Percentiles rank a stretch among this genome's conserved stretches.
Conservation (phyloP, 2,888 invertebrate genomes). For the Schrankia costaestrigalis region DNA sequence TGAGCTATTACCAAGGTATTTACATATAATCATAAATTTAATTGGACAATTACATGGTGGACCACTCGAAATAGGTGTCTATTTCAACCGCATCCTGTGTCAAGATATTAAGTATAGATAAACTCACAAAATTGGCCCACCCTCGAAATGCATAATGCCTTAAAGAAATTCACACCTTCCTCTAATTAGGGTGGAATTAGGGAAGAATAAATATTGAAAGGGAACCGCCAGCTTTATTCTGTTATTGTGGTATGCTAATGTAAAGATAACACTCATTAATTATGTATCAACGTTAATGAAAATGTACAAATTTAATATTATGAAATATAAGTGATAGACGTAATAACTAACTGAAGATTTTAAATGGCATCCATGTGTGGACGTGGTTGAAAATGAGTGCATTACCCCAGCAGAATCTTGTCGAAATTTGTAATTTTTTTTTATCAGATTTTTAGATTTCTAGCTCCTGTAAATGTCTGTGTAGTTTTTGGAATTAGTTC, state of each 20-base stretch:
- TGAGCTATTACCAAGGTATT: conserved; percentile 48
- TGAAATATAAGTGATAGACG: no score
- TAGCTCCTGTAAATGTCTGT: no score
- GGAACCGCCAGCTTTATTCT: conserved; percentile 46
- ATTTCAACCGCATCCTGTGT: conserved; percentile 64
- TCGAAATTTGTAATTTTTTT: no score
- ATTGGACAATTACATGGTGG: conserved; percentile 76
- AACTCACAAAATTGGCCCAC: conserved; percentile 58
- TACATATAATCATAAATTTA: conserved; percentile 73
- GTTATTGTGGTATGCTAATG: conserved; percentile 44
- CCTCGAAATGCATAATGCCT: conserved; percentile 61
- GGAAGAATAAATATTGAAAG: conserved; percentile 65
- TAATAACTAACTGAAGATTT: no score
- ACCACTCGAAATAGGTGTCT: conserved; percentile 55
- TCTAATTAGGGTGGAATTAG: conserved; percentile 72
- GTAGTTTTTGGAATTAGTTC: no score
- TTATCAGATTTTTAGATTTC: no score
- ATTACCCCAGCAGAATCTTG: no score
- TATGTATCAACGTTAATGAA: conserved; percentile 34
- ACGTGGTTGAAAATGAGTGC: no score
- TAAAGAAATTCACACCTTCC: conserved; percentile 77
- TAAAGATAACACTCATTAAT: conserved; percentile 61
- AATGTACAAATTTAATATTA: no score
- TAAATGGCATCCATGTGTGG: no score
- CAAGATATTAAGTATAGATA: conserved; percentile 64